Conservation (phyloP, 1,140 invertebrate species). For the Drosophila ambigua region DNA sequence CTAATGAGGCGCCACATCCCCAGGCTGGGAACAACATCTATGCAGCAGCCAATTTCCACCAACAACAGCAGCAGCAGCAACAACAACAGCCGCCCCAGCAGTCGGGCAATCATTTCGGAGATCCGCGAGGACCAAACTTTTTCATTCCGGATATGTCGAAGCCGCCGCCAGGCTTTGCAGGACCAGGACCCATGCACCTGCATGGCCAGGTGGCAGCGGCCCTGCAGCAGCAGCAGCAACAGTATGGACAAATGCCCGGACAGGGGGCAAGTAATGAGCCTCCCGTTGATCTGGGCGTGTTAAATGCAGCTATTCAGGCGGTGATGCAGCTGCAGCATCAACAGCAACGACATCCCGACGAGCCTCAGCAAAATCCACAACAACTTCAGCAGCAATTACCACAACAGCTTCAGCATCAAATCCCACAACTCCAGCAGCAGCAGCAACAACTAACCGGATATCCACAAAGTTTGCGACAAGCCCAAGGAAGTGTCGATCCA, state of each 20-base stretch:
- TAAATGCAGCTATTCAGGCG: constrained; percentile 77
- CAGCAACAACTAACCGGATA: constrained; percentile 36
- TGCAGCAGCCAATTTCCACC: constrained; percentile 54
- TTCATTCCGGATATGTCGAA: constrained; percentile 92
- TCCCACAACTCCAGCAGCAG: constrained; percentile 33
- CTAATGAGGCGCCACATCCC: constrained; percentile 40
- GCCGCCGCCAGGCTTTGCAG: constrained; percentile 91
- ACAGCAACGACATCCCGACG: constrained; percentile 62
- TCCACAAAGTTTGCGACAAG: constrained; percentile 37
- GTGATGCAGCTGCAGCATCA: constrained; percentile 78
- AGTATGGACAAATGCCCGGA: constrained; percentile 25
- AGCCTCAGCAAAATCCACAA: constrained; percentile 34
- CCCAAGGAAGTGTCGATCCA: constrained; percentile 25
- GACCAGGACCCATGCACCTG: constrained; percentile 79
- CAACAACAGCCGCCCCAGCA: constrained; percentile 40
- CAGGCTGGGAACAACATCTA: constrained; percentile 54
- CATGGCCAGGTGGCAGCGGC: constrained; percentile 32
- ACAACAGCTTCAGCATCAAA: constrained; percentile 17
- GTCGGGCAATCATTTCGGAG: constrained; percentile 50
- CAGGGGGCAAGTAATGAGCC: constrained; percentile 33
- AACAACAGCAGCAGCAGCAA: constrained; percentile 45
- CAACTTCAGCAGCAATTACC: constrained; percentile 24
- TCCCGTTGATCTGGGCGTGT: constrained; percentile 65
- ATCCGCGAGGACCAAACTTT: constrained; percentile 83
- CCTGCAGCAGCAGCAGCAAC: constrained; percentile 51